Base-by-base conservation (phyloP, 2,888 invertebrate species). In the Conus canariensis region DNA sequence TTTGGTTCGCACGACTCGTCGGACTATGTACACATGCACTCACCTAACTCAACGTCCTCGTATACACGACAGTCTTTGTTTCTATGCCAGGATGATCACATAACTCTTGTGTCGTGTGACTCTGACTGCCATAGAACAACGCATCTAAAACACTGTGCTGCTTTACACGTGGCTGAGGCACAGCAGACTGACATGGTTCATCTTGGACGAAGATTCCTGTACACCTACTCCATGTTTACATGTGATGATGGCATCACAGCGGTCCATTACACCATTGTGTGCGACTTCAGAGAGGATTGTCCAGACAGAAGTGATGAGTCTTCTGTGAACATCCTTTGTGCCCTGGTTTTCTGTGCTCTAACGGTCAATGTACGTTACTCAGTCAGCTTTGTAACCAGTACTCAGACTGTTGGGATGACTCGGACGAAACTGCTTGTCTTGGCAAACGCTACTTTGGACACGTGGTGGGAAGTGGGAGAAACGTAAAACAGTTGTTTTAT, bases 211-310 rank as follows among this genome's bases (percentile, higher is more conserved):
- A 30, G 45, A 10, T 12, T 22, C 6, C 12, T 12, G 12, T 19
- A 80, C 22, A 19, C 10, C 30, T 19, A 5, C 16, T 3, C 77
- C 77, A 77, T 88, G 77, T 88, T 88, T 25, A 22, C 30, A 7
- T 88, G 88, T 77, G 88, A 59, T 59, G 77, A 77, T 30, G 77
- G 56, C 9, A 59, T 59, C 25, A 88, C 58, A 12, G 58, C 88
- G 7, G 19, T 88, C 3, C 88, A 16, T 6, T 77, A n/a, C 22
- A 77, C 88, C 16, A 45, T 87, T 12, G 70, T 87, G n/a, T 87
- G 87, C 56, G 70, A 87, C n/a, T 45, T 70, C 58, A n/a, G 22
- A 58, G 59, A 88, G n/a, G 80, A 88, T 77, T 88, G 88, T 30
- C 58, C 67, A n/a, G 88, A 88, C 30, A n/a, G n/a, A 16, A 67